These are phyloP conservation scores for Pheosia tremula DNA, from an alignment of 2,888 invertebrate genomes.

Conservation along the genomic window DNA sequence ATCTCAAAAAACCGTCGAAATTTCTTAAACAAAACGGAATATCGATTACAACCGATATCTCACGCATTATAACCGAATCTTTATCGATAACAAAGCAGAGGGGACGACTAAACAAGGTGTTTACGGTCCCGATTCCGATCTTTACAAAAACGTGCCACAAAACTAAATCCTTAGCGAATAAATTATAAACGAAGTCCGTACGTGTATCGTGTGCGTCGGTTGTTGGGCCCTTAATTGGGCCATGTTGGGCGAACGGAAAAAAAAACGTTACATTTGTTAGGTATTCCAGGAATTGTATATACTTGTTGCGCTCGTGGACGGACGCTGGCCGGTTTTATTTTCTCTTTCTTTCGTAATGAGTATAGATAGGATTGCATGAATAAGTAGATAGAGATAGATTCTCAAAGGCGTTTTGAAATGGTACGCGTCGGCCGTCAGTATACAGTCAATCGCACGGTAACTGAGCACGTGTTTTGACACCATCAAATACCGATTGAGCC, in stretches of 20 bases:
- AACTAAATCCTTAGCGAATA: slow-evolving; percentile 76
- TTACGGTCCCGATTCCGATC: slow-evolving; percentile 80
- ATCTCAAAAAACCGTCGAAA: slow-evolving; percentile 5
- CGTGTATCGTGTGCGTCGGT: slow-evolving; percentile 31
- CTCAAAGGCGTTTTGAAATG: not conserved
- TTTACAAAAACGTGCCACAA: slow-evolving; percentile 66
- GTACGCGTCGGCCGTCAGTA: not conserved
- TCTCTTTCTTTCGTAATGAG: slow-evolving; percentile 39
- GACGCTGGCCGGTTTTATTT: slow-evolving; percentile 46
- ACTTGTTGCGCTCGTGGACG: slow-evolving; percentile 66
- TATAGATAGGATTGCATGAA: slow-evolving; percentile 4
- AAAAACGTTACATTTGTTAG: slow-evolving; percentile 82
- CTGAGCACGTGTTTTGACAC: not conserved
- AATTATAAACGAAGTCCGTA: slow-evolving; percentile 72
- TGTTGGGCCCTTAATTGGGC: slow-evolving; percentile 76
- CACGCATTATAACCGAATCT: slow-evolving; percentile 51
- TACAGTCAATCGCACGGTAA: not conserved
- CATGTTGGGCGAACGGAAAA: slow-evolving; percentile 70
- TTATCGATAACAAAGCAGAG: slow-evolving; percentile 59
- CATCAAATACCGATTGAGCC: too few species aligned
- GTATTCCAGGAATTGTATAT: slow-evolving; percentile 75
- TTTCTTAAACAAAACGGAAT: slow-evolving; percentile 29
- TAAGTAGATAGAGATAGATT: not conserved
- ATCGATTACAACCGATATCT: slow-evolving; percentile 54
- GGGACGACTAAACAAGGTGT: slow-evolving; percentile 79